A percentile compares a stretch with the other conserved stretches of the same genome.
These are phyloP conservation scores for Xenopus laevis DNA, from an alignment of 2,113 vertebrate species.

Conservation along the genomic window DNA sequence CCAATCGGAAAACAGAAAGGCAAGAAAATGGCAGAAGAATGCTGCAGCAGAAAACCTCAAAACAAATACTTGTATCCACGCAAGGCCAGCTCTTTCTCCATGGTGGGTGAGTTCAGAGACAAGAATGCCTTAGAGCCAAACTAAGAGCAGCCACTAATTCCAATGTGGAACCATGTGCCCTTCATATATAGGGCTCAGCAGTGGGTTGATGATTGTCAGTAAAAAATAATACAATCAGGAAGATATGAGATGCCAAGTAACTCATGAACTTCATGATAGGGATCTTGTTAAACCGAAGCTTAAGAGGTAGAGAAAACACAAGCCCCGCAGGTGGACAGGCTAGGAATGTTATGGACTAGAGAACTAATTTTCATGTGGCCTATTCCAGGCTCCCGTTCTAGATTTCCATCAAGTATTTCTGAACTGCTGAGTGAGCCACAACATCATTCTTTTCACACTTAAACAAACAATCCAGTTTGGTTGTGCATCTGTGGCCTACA, in stretches of 20 bases:
- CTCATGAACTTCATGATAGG: constrained; percentile 63
- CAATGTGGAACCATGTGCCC: constrained; percentile 49
- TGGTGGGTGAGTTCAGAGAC: constrained; percentile 56
- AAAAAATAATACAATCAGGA: constrained; percentile 57
- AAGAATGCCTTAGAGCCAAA: constrained; percentile 56
- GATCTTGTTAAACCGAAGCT: constrained; percentile 53
- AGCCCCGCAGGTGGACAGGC: constrained; percentile 55
- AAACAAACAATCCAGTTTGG: constrained; percentile 55
- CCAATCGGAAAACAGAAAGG: constrained; percentile 45
- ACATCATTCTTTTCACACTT: constrained; percentile 56
- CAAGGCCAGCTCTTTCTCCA: constrained; percentile 51
- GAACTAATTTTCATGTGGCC: constrained; percentile 54
- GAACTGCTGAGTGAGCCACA: constrained; percentile 56
- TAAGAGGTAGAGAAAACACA: constrained; percentile 54
- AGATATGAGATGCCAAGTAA: constrained; percentile 59
- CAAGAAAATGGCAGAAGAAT: constrained; percentile 56
- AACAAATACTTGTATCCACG: constrained; percentile 57
- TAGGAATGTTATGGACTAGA: constrained; percentile 55
- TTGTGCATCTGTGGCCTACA: constrained; percentile 49
- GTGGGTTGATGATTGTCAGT: constrained; percentile 55
- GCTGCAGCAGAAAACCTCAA: constrained; percentile 51
- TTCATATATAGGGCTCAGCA: constrained; percentile 49
- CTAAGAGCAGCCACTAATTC: constrained; percentile 57
- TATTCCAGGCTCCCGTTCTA: constrained; percentile 54
- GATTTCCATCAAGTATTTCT: constrained; percentile 58